These are phyloP conservation scores for Centrocercus urophasianus DNA, from an alignment of 2,113 vertebrate species.

Conservation along the genomic window DNA sequence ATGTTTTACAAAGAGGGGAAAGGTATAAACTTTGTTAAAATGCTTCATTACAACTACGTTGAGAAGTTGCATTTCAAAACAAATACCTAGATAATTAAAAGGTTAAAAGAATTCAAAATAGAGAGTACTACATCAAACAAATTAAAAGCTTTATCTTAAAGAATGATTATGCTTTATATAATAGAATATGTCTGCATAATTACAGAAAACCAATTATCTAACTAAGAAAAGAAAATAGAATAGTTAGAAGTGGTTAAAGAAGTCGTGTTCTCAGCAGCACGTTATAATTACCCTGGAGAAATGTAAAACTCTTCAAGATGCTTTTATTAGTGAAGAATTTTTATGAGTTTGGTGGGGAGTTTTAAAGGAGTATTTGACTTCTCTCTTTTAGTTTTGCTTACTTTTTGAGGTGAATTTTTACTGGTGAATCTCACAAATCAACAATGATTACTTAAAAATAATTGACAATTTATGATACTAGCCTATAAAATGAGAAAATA, in stretches of 20 bases:
- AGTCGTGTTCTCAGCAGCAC: neutral
- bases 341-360: neutral
- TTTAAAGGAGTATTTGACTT: neutral
- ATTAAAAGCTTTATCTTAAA: neutral
- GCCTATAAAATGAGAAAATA: neutral
- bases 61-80: neutral
- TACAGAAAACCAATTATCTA: neutral
- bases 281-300: neutral
- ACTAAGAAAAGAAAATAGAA: neutral
- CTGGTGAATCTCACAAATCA: neutral
- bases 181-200: neutral
- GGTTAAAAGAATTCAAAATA: neutral
- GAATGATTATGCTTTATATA: neutral
- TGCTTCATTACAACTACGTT: neutral
- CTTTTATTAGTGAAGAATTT: neutral
- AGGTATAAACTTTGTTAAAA: neutral
- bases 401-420: neutral
- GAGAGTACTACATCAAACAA: neutral
- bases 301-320: neutral
- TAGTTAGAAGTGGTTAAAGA: neutral
- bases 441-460: neutral
- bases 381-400: neutral
- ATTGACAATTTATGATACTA: neutral
- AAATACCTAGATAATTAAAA: neutral
- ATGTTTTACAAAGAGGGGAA: neutral